Evolutionary conservation across 2,113 vertebrate species (phyloP), one percentile per base, ranked within the genome.

Genomic region (Tylochromis polylepis): DNA sequence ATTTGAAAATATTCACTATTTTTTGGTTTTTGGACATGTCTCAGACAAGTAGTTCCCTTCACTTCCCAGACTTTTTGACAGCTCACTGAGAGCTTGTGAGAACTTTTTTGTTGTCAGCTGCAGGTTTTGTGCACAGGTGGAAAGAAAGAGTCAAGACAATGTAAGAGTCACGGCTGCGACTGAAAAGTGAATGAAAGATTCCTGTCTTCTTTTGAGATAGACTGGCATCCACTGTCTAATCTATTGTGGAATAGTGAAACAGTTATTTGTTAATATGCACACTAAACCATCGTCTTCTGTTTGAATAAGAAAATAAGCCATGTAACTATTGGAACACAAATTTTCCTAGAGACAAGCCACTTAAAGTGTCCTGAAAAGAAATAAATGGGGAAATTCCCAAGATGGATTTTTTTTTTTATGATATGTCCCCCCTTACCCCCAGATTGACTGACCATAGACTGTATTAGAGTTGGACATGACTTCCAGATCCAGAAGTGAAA

Each of bases 81-180:
- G 60, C 24, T 27, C 9, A 2, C 36, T 16, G 79, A 78, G 81
- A 60, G 67, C 29, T 8, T 22, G 12, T 20, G 86, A 57, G 75
- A 83, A 87, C 89, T 72, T 49, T 53, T 58, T 81, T 34, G 82
- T 78, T 89, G 85, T 91, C 82, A 85, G 84, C 86, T 46, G 72
- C 57, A 84, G 79, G 49, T 82, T 90, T 87, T 51, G 70, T 80
- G 87, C 88, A 83, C 87, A 85, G 85, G 83, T 81, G 83, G 72
- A 49, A 67, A 43, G 41, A 22, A 46, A 41, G 46, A 82, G 67
- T 46, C n/a, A 14, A 41, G 36, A 43, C 59, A 83, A 62, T 18
- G 72, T 38, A 14, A 55, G 59, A 90, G 87, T 83, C 90, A 51
- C 11, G 14, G 60, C 87, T 70, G 51, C 5, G 34, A 85, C 34